Conservation (phyloP, 2,888 invertebrate species). For the Chironomus riparius region DNA sequence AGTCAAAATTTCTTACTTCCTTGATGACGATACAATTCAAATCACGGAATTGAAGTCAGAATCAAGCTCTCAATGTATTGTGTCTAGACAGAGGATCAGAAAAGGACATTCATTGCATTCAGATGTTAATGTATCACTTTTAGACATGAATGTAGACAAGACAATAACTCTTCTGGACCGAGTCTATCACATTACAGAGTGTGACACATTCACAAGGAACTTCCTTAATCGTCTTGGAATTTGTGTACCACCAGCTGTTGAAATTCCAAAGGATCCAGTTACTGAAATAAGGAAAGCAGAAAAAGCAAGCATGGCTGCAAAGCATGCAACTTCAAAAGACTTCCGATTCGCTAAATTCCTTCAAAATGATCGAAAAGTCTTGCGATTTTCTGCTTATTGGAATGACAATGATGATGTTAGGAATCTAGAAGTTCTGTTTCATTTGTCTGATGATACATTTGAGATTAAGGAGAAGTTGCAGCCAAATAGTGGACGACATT, state of each 20-base stretch:
- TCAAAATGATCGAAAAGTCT: conserved; percentile 64
- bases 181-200: conserved; percentile 70
- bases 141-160: conserved; percentile 77
- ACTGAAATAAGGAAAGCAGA: conserved; percentile 41
- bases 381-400: conserved; percentile 81
- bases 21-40: conserved; percentile 89
- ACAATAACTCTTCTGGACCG: conserved; percentile 74
- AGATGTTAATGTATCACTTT: conserved; percentile 63
- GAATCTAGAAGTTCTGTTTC: conserved; percentile 71
- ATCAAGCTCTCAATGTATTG: conserved; percentile 77
- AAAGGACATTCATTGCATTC: conserved; percentile 63
- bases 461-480: conserved; percentile 70
- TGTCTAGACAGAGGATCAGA: conserved; percentile 73
- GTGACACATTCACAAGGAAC: conserved; percentile 77
- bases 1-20: conserved; percentile 74
- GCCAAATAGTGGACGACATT: conserved; percentile 60
- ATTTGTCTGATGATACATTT: conserved; percentile 78
- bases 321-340: conserved; percentile 42
- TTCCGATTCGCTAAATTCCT: conserved; percentile 71
- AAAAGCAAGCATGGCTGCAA: conserved; percentile 31
- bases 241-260: conserved; percentile 62
- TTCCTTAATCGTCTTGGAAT: conserved; percentile 81
- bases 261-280: conserved; percentile 44
- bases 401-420: conserved; percentile 79
- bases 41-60: conserved; percentile 70